phyloP scores from a whole-genome alignment of 2,113 vertebrate species.

The Recurvirostra avosetta region DNA sequence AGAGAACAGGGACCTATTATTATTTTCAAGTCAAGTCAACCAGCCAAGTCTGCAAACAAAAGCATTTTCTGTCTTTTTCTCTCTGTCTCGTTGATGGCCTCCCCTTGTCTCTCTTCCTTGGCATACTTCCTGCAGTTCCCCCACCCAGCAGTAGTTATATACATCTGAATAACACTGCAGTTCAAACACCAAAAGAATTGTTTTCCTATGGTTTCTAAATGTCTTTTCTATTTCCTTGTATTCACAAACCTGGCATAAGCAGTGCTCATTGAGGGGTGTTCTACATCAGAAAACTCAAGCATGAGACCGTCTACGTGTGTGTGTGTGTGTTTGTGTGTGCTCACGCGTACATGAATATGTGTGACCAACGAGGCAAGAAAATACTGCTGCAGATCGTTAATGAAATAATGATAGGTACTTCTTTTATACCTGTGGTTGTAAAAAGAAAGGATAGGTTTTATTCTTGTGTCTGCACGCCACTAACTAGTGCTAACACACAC shows the following conservation, averaged over 20 bases:
- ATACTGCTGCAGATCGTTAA: background rate
- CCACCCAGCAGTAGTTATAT: constrained; percentile 7
- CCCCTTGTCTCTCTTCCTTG: constrained; percentile 27
- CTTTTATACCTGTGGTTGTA: background rate
- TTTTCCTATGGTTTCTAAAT: constrained; percentile 40
- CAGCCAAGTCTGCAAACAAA: constrained; percentile 54
- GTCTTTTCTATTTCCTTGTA: constrained; percentile 1
- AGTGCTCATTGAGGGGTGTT: background rate
- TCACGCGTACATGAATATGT: background rate
- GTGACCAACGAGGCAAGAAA: background rate
- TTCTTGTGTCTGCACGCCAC: background rate
- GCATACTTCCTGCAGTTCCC: constrained; percentile 23
- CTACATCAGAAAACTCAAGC: background rate
- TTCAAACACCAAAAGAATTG: constrained; percentile 36
- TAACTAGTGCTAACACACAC: background rate
- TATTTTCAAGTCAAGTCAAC: constrained; percentile 57
- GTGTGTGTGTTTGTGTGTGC: background rate
- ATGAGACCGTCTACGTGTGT: rapidly evolving
- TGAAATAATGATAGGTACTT: background rate
- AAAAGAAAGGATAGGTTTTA: background rate
- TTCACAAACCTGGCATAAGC: constrained; percentile 5
- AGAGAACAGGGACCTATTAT: constrained; percentile 4
- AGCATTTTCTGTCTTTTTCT: constrained; percentile 45
- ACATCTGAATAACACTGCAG: constrained; percentile 25
- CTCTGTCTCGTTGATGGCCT: constrained; percentile 14